Percentiles rank a stretch among this genome's conserved stretches.
Evolutionary conservation across 1,140 invertebrate genomes (phyloP).

Genomic region (Drosophila bocki): DNA sequence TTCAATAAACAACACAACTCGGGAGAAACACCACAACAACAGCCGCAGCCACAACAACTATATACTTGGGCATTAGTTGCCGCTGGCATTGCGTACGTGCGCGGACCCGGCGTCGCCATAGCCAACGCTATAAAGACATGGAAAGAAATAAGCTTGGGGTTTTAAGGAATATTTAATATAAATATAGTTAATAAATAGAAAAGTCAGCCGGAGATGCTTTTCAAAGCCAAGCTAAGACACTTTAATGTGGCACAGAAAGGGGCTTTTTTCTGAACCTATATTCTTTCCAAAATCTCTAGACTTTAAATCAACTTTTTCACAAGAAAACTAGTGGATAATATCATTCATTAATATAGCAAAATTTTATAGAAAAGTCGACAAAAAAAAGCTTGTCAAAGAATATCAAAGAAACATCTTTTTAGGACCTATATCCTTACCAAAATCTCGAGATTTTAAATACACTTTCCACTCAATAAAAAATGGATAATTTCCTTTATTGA

Average conservation of each 20-base stretch:
- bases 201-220: neutral
- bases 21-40: conserved; percentile 54
- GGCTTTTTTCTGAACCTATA: no score
- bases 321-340: no score
- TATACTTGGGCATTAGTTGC: conserved; percentile 73
- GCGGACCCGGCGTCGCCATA: conserved; percentile 75
- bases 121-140: neutral
- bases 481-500: neutral
- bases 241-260: neutral
- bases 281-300: no score
- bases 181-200: neutral
- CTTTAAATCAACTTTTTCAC: neutral
- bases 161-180: neutral
- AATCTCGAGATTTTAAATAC: neutral
- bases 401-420: no score
- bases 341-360: no score
- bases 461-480: neutral
- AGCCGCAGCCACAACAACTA: conserved; percentile 25
- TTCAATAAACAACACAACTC: conserved; percentile 80
- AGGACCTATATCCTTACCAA: no score
- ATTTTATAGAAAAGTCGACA: no score
- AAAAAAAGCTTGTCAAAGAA: no score
- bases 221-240: neutral
- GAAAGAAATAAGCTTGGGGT: neutral
- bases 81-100: conserved; percentile 72